Evolutionary conservation across 2,888 invertebrate genomes (phyloP).

Genomic region (Quadroppia sp.): DNA sequence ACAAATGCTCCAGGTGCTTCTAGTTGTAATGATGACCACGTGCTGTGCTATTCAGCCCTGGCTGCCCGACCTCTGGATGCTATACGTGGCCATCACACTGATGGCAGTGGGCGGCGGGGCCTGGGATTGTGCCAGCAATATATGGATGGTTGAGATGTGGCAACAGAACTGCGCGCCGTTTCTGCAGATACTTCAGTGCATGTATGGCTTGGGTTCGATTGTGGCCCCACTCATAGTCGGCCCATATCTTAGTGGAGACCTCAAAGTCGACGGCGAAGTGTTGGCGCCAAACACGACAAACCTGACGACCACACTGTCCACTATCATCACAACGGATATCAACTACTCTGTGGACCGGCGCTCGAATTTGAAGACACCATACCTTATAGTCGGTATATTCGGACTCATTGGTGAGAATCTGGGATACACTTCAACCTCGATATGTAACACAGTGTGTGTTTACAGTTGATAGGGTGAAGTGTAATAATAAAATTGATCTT

Average conservation of each 20-base stretch:
- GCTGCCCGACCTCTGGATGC: neutral
- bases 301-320: neutral
- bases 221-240: conserved; percentile 31
- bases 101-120: conserved; percentile 18
- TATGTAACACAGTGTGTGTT: neutral
- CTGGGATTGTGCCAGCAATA: conserved; percentile 16
- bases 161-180: conserved; percentile 7
- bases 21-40: neutral
- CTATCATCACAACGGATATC: neutral
- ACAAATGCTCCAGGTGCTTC: conserved; percentile 4
- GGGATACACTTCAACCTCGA: neutral
- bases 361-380: neutral
- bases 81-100: neutral
- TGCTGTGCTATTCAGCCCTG: neutral
- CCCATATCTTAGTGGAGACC: conserved; percentile 30
- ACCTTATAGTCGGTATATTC: neutral
- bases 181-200: conserved; percentile 39
- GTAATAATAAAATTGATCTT: neutral
- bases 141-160: conserved; percentile 42
- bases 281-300: neutral
- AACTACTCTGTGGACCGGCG: conserved; percentile 18
- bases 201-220: conserved; percentile 40
- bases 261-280: neutral
- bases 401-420: neutral
- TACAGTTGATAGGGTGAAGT: too few relatives aligned